Base-by-base conservation (phyloP, 2,888 invertebrate genomes). In the Hofmannophila pseudospretella region DNA sequence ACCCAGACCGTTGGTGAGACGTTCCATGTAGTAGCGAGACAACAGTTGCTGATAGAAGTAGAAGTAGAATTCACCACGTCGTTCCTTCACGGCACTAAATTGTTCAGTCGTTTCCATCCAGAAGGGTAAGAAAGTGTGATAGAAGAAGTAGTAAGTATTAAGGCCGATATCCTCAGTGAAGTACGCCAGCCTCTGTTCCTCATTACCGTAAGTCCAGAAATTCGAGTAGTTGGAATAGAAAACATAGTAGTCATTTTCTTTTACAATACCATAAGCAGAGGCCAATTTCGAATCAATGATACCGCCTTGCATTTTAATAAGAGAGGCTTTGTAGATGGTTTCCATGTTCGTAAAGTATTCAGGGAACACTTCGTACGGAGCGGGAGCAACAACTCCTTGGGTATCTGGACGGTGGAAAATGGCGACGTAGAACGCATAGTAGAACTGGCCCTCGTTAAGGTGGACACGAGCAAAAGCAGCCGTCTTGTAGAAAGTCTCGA, bases 91-190 rank as follows among this genome's bases (percentile, higher is more conserved):
- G 7, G 11, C 8, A 4, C 11, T 16, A 11, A 7, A 35, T 5
- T 20, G 54, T 88, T 89, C 55, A 65, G 45, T 81, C 85, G 34
- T 88, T 75, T 13, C 80, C 65, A 91, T 73, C 89, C 91, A 91
- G 87, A 90, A 91, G 26, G 92, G 91, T 57, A 86, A 87, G 39
- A 89, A 86, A 43, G 86, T 61, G 56, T 92, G 89, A 77, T 90
- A 88, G 69, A 88, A 90, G 70, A 88, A 90, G 78, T 93, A 92
- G 72, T 87, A 92, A 0, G 88, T 61, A 69, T 92, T 93, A 56
- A 91, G 74, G 41, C 91, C 92, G 49, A 93, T 79, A 57, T 93
- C 93, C 60, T 93, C 92, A 20, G 90, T 91, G 71, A 92, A 91
- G 73, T 93, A 93, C 22, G 89, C 81, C 37, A 93, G 51, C 40